phyloP scores from a whole-genome alignment of 2,888 invertebrate genomes.

The Andrena chrysosceles region DNA sequence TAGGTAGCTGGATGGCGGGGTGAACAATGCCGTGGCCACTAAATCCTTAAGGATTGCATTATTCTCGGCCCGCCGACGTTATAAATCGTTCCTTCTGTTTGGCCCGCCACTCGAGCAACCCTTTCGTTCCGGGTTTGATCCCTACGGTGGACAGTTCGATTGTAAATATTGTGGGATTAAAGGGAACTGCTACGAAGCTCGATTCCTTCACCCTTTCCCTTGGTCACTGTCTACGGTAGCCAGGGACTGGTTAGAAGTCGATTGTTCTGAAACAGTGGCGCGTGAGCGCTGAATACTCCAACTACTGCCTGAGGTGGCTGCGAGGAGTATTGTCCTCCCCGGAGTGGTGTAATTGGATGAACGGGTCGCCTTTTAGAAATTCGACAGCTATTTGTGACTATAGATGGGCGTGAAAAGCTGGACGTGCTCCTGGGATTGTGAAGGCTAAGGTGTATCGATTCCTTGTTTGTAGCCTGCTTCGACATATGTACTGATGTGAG shows the following conservation, averaged over 20 bases:
- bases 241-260: constrained; percentile 13
- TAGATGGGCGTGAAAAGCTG: background rate
- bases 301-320: too few species aligned
- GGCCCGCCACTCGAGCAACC: constrained; percentile 27
- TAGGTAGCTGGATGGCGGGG: constrained; percentile 4
- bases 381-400: background rate
- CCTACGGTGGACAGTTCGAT: constrained; percentile 24
- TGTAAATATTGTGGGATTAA: constrained; percentile 74
- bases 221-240: constrained; percentile 31
- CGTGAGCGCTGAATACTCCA: too few species aligned
- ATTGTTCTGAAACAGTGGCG: constrained; percentile 29
- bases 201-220: constrained; percentile 34
- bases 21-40: constrained; percentile 45
- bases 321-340: background rate
- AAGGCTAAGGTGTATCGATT: constrained; percentile 7
- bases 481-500: too few species aligned
- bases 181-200: background rate
- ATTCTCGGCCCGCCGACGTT: constrained; percentile 25
- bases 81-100: constrained; percentile 48
- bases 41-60: constrained; percentile 57
- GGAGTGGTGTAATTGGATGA: constrained; percentile 25
- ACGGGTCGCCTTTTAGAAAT: background rate
- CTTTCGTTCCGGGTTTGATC: constrained; percentile 26
- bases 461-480: background rate
- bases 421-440: background rate